Conservation (phyloP, 2,113 vertebrate species). For the Nothocercus nigrocapillus region DNA sequence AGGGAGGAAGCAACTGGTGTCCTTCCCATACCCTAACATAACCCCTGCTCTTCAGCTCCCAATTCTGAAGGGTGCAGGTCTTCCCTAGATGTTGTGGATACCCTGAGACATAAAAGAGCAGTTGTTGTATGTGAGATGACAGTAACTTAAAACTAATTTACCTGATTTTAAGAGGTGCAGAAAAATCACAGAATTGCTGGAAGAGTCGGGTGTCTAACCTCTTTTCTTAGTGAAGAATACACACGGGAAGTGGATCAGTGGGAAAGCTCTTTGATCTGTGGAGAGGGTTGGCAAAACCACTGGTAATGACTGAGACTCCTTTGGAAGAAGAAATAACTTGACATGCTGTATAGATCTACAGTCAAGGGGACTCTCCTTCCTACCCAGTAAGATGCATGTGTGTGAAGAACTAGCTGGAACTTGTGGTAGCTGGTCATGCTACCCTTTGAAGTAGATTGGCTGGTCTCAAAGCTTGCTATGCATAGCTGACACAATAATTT, state of each 20-base stretch:
- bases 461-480: background rate
- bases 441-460: background rate
- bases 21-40: background rate
- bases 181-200: background rate
- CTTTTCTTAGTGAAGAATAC: background rate
- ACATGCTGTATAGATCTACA: background rate
- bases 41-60: background rate
- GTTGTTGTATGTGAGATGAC: background rate
- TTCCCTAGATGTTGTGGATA: background rate
- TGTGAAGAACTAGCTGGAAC: background rate
- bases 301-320: background rate
- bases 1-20: background rate
- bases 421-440: background rate
- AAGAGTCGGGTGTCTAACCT: background rate
- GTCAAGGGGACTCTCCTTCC: background rate
- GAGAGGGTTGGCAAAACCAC: background rate
- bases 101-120: background rate
- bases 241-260: background rate
- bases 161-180: background rate
- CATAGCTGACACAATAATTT: background rate
- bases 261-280: background rate
- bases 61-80: background rate
- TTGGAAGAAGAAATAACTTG: background rate
- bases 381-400: fast-evolving
- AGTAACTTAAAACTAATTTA: background rate